Evolutionary conservation across 1,140 invertebrate species (phyloP), one percentile per base, ranked within the genome.

Genomic region (Microvelia longipes): DNA sequence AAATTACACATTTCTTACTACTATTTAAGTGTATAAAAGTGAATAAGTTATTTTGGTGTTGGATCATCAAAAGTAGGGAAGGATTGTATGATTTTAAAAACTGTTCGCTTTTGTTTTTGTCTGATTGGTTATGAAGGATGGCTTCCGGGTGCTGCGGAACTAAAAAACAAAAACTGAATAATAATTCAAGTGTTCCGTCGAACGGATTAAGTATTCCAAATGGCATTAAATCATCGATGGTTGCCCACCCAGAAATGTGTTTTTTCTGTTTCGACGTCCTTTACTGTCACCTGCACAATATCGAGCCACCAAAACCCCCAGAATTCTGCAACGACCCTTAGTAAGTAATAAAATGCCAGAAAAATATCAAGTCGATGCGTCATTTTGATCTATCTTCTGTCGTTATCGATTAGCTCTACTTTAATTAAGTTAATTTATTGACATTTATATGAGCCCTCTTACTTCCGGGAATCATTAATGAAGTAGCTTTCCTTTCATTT

Each of bases 251-350:
- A 67, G 94, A 97, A 80, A 98, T 98, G 96, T 96, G 93, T 79
- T 94, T 93, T 83, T 98, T 92, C 83, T 98, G 96, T 86, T 98
- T 98, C 83, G 95, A 98, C 82, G 94, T 97, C 71, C 86, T 98
- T 68, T 94, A 96, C 81, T 89, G 88, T 80, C 92, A 97, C 82
- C 85, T 98, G 75, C 89, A 97, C 81, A 93, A 90, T 78, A 85
- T 93, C 77, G 92, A 96, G 74, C 88, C 91, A 72, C 94, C 94
- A 72, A 91, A 90, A 80, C 83, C 87, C 73, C 92, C 92, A 66
- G 88, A 89, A 79, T 97, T 98, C 80, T 91, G 91, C 78, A 96
- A 96, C 79, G 94, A 97, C 78, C 86, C 92, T 76, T 97, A 90
- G 94, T 97, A 86, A 93, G 92, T 90, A 30, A n/a, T 35, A 24